Evolutionary conservation across 2,797 vertebrate species (phyloP).

Genomic region (Helostoma temminkii): DNA sequence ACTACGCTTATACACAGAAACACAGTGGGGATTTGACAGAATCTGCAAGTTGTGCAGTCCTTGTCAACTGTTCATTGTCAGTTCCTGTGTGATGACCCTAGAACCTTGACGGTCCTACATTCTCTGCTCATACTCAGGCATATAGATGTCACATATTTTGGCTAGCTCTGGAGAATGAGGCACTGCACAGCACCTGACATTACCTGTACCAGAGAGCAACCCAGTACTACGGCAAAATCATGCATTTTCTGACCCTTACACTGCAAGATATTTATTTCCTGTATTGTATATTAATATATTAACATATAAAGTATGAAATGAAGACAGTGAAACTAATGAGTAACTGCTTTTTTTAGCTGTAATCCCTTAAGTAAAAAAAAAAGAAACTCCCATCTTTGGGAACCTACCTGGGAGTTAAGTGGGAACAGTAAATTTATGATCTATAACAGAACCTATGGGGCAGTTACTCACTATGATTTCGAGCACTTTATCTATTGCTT

Average conservation of each 20-base stretch:
- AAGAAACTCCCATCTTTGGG: conserved; percentile 10
- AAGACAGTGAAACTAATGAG: conserved; percentile 5
- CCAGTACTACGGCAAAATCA: conserved; percentile 2
- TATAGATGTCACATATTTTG: neutral
- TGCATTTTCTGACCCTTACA: neutral
- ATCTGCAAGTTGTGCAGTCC: neutral
- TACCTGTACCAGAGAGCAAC: conserved; percentile 1
- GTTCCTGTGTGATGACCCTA: too few species aligned
- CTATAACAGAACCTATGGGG: conserved; percentile 14
- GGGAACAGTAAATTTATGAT: conserved; percentile 31
- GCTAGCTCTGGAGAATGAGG: neutral
- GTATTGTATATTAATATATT: neutral
- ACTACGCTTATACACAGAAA: conserved; percentile 3
- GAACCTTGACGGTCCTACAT: neutral
- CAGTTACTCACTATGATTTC: conserved; percentile 29
- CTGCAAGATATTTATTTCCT: too few species aligned
- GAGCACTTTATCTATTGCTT: conserved; percentile 30
- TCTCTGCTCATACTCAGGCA: neutral
- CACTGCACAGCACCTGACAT: neutral
- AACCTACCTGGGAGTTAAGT: conserved; percentile 8
- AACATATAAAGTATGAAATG: neutral
- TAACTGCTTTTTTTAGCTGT: conserved; percentile 1
- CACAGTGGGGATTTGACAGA: conserved; percentile 13
- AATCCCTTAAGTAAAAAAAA: neutral
- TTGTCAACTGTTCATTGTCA: conserved; percentile 11